Evolutionary conservation across 2,797 vertebrate genomes (phyloP).

Genomic region (Coregonus sp.): DNA sequence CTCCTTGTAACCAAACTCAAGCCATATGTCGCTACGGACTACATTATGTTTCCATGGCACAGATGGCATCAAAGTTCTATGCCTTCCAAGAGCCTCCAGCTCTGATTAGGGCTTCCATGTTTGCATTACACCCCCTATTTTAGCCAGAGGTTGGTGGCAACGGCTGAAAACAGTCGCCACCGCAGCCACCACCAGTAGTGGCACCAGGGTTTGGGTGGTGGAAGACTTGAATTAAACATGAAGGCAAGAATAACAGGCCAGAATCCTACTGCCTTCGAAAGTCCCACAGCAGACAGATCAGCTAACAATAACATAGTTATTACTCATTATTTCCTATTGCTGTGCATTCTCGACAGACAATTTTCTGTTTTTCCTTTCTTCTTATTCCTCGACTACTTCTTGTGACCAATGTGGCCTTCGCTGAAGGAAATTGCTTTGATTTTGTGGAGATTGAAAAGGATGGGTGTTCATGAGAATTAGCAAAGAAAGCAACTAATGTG

Average conservation of each 20-base stretch:
- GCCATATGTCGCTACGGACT: constrained; percentile 20
- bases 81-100: constrained; percentile 17
- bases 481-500: too few species aligned
- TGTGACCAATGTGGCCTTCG: constrained; percentile 28
- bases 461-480: neutral
- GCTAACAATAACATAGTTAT: constrained; percentile 23
- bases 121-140: constrained; percentile 48
- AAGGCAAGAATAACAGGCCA: constrained; percentile 51
- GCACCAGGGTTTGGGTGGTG: constrained; percentile 35
- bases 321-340: constrained; percentile 29
- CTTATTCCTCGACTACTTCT: constrained; percentile 22
- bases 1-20: constrained; percentile 60
- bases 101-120: constrained; percentile 58
- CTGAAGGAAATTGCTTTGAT: constrained; percentile 34
- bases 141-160: constrained; percentile 41
- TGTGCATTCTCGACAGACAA: neutral
- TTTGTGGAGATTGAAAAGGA: constrained; percentile 26
- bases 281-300: constrained; percentile 27
- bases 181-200: constrained; percentile 27
- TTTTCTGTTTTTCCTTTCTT: neutral
- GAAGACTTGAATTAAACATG: constrained; percentile 47
- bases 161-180: constrained; percentile 39
- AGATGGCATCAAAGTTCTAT: constrained; percentile 8
- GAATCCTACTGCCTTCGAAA: constrained; percentile 5
- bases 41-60: constrained; percentile 41